Base-by-base conservation (phyloP, 2,113 vertebrate species). In the Hemiprocne comata region DNA sequence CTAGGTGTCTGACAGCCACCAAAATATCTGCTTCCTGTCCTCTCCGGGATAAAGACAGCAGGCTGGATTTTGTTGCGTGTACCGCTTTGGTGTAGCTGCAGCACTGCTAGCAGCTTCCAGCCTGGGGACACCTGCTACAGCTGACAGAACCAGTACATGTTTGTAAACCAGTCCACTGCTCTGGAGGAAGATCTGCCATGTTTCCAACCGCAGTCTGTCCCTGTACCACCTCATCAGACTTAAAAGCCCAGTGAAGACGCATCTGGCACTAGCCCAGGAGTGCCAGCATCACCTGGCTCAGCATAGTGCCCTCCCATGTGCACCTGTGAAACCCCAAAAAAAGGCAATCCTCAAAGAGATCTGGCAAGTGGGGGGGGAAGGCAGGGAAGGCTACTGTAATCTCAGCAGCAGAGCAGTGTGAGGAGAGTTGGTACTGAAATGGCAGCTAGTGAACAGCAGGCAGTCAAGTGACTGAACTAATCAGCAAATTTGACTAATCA, bases 41-140 rank as follows among this genome's bases (percentile, higher is more conserved):
- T 71, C 66, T 50, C 13, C 12, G 25, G 54, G n/a, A 80, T 33
- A 65, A 79, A 85, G 67, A 89, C 13, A 42, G 44, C 20, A 80
- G 44, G 40, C n/a, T 86, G 51, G 36, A 76, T 84, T 84, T 80
- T 61, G 38, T 53, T 61, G 21, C 11, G 20, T 24, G 33, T 20
- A 46, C 24, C 40, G 13, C 87, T 53, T 36, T 0, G 1, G 53
- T 1, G 0, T 7, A 69, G 51, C 34, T 77, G 51, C 26, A 61
- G 46, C 16, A 21, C 36, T 24, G 24, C 85, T 31, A 17, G 20
- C 72, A 81, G 26, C 36, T 66, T 90, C 25, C 36, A 90, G 73
- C 13, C 4, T 44, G 46, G 21, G 36, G 40, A 82, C 42, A 13
- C 11, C 16, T 33, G 36, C 61, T 65, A 15, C 19, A 5, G 55